phyloP scores from a whole-genome alignment of 2,888 invertebrate genomes.

The Exocentrus adspersus region DNA sequence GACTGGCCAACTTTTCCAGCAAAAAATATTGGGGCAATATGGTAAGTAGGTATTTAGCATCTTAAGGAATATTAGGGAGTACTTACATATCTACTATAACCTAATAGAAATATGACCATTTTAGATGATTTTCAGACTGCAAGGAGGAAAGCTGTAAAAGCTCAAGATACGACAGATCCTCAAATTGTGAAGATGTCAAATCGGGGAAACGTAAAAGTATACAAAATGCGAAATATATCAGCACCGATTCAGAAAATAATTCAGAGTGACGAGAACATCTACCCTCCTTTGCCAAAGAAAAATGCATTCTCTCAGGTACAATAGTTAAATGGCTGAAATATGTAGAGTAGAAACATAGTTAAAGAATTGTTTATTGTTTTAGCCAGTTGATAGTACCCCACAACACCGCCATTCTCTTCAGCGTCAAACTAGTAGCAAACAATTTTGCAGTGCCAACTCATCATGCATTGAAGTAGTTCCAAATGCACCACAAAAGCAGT shows the following conservation, averaged over 20 bases:
- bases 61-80: neutral
- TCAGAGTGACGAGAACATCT: neutral
- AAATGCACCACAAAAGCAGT: too few species aligned
- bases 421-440: too few species aligned
- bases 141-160: neutral
- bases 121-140: conserved; percentile 6
- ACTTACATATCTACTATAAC: too few species aligned
- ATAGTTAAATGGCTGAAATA: too few species aligned
- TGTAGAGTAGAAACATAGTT: too few species aligned
- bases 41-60: neutral
- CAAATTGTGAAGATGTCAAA: conserved; percentile 5
- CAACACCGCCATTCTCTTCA: too few species aligned
- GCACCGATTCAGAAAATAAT: neutral
- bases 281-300: conserved; percentile 1
- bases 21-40: neutral
- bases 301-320: neutral
- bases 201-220: neutral
- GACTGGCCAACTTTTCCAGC: neutral
- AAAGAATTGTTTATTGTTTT: too few species aligned
- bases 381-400: too few species aligned
- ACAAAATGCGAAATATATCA: neutral
- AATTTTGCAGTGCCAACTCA: too few species aligned
- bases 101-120: neutral
- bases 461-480: too few species aligned
- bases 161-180: conserved; percentile 1